phyloP scores from a whole-genome alignment of 2,113 vertebrate species.

The Sakesphorus luctuosus region DNA sequence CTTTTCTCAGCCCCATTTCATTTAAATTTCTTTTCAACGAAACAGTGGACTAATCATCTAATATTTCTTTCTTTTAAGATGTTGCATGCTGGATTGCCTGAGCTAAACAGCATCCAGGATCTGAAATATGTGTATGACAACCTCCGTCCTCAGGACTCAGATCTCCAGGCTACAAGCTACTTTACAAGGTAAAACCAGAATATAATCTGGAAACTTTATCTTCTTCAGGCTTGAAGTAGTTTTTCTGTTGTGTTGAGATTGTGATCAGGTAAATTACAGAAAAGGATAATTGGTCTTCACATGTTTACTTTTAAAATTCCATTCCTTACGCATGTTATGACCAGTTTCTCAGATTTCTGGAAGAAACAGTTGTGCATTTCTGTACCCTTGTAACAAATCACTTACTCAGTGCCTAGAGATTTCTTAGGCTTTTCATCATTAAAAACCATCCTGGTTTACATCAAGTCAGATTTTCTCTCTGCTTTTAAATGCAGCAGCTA shows the following conservation, averaged over 20 bases:
- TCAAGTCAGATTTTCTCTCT: background rate
- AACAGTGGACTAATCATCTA: background rate
- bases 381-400: background rate
- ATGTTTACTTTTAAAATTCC: background rate
- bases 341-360: background rate
- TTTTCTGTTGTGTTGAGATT: background rate
- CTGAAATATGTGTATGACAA: constrained; percentile 86
- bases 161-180: constrained; percentile 86
- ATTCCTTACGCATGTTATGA: background rate
- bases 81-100: constrained; percentile 84
- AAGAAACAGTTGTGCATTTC: background rate
- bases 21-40: background rate
- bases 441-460: background rate
- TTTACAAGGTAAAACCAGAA: constrained; percentile 84
- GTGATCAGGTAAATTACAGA: background rate
- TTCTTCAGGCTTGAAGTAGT: background rate
- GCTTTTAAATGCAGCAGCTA: background rate
- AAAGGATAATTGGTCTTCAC: background rate
- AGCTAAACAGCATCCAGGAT: constrained; percentile 81
- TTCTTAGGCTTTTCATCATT: background rate
- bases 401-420: background rate
- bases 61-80: constrained; percentile 74
- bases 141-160: constrained; percentile 85
- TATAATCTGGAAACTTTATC: background rate
- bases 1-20: background rate